Evolutionary conservation across 2,113 vertebrate genomes (phyloP), one percentile per base, ranked within the genome.

Genomic region (Brachypodius melanocephalos): DNA sequence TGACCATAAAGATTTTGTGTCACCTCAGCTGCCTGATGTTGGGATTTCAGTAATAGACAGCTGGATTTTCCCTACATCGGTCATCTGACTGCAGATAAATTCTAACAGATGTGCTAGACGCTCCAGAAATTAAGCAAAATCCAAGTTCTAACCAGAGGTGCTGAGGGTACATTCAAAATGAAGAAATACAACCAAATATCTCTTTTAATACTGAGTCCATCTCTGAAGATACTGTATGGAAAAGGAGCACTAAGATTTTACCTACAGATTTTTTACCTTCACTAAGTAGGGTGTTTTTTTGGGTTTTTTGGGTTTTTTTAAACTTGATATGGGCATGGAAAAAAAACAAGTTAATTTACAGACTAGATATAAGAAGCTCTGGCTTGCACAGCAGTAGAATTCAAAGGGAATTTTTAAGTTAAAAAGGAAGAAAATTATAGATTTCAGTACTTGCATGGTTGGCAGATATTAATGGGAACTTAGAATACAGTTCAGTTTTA

Each of bases 271-370:
- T n/a, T n/a, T n/a, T n/a, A n/a, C n/a, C n/a, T n/a, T n/a, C n/a
- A n/a, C n/a, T n/a, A n/a, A n/a, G n/a, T n/a, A n/a, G n/a, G n/a
- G 26, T 4, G 31, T 17, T 2, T 12, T 24, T 21, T 15, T 43
- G 0, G 7, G 1, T 2, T 16, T 31, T 4, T 18, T 5, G n/a
- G n/a, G n/a, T 46, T 9, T 51, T 58, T 85, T 40, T 49, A 2
- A 4, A 40, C 4, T 48, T 79, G 68, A 12, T 48, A 28, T 40
- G 14, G 17, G 17, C 6, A 43, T 45, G 19, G 28, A 58, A 62
- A 22, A 73, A 91, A 45, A 88, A 34, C 18, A 21, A 18, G 15
- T 24, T 66, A 49, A 25, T 67, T 86, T 42, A 75, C 5, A 71
- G 42, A 14, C 12, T 25, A 71, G 26, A 71, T 31, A 46, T 17